Evolutionary conservation across 2,797 vertebrate species (phyloP).

Genomic region (Gastrophryne carolinensis): DNA sequence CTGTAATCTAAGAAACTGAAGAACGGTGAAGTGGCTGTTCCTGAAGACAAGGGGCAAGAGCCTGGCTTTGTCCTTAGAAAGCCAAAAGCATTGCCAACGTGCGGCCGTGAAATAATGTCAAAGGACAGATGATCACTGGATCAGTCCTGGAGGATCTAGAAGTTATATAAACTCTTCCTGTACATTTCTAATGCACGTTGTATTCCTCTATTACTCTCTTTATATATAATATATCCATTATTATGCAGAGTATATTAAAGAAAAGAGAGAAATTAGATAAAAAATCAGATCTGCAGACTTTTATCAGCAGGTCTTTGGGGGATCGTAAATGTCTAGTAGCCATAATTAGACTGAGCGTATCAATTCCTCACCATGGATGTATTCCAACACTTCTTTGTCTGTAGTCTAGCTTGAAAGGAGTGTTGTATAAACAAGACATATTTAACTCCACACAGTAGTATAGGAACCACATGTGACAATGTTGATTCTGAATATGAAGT

Average conservation of each 20-base stretch:
- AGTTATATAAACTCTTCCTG: constrained; percentile 26
- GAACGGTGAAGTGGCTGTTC: constrained; percentile 16
- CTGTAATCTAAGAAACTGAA: constrained; percentile 69
- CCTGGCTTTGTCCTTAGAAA: not conserved
- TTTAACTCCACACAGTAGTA: constrained; percentile 13
- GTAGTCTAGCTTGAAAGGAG: constrained; percentile 24
- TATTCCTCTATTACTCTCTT: constrained; percentile 43
- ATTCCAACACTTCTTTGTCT: constrained; percentile 41
- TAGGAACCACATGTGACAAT: constrained; percentile 19
- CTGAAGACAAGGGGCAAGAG: not conserved
- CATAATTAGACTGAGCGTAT: constrained; percentile 25
- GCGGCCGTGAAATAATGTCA: not conserved
- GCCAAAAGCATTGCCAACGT: constrained; percentile 8
- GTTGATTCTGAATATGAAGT: not conserved
- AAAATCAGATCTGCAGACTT: constrained; percentile 20
- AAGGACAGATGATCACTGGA: constrained; percentile 14
- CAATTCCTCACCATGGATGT: constrained; percentile 21
- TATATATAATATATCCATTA: constrained; percentile 42
- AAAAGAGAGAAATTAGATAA: constrained; percentile 36
- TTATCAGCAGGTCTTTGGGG: constrained; percentile 10
- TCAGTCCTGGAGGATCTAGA: constrained; percentile 35
- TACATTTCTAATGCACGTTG: constrained; percentile 44
- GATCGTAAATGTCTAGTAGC: constrained; percentile 38
- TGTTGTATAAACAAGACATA: constrained; percentile 28
- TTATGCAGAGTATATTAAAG: constrained; percentile 36